Evolutionary conservation across 2,888 invertebrate genomes (phyloP).

Genomic region (Therioaphis trifolii): DNA sequence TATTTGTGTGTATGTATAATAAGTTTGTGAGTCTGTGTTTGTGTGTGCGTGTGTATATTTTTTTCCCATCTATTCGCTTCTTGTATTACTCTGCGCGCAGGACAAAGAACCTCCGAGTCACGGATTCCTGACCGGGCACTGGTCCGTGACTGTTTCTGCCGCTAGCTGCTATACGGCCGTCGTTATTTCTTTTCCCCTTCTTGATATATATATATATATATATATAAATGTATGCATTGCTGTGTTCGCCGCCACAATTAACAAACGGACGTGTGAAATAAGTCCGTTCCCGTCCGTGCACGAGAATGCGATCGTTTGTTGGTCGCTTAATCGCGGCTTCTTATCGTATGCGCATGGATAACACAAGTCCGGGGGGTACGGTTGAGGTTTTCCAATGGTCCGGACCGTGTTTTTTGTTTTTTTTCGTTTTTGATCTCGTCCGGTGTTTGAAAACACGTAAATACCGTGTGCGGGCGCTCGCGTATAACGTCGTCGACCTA

Average conservation of each 20-base stretch:
- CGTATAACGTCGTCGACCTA: background rate
- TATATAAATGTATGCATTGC: no score
- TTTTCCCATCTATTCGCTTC: conserved; percentile 38
- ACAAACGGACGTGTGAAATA: conserved; percentile 26
- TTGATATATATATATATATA: background rate
- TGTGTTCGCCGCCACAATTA: background rate
- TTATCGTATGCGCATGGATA: background rate
- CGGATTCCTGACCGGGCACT: conserved; percentile 60
- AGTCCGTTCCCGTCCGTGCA: background rate
- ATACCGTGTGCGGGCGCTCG: no score
- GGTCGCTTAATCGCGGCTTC: background rate
- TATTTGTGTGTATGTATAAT: background rate
- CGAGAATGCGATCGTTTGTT: conserved; percentile 23
- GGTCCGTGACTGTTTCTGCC: conserved; percentile 51
- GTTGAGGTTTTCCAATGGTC: background rate
- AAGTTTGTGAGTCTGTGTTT: background rate
- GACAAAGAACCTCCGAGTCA: conserved; percentile 61
- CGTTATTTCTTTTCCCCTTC: background rate
- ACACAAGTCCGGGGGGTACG: no score
- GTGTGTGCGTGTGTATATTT: conserved; percentile 9
- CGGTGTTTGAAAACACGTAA: no score
- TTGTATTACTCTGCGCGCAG: conserved; percentile 25
- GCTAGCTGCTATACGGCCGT: background rate
- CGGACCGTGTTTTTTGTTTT: background rate
- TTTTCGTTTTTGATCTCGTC: no score